These are phyloP conservation scores for Andrena cerasifolii DNA, from an alignment of 1,140 invertebrate species.

Conservation along the genomic window DNA sequence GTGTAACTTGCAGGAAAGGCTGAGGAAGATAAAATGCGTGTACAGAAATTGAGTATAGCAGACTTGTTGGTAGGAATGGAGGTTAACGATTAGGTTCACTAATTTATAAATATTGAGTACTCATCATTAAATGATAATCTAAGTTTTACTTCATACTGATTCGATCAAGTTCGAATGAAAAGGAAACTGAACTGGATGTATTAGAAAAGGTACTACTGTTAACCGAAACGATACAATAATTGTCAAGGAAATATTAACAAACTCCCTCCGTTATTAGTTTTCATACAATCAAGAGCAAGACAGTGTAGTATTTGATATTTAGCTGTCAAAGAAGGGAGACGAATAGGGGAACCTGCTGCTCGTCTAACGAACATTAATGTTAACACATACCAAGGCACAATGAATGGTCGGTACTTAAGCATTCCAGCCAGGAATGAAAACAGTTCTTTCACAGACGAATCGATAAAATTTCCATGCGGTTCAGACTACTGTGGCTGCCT, in stretches of 20 bases:
- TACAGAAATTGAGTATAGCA: too few species aligned
- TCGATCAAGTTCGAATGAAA: too few species aligned
- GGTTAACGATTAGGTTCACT: too few species aligned
- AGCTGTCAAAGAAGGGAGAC: not conserved
- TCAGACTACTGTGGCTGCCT: slow-evolving; percentile 16
- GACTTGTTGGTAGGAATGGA: too few species aligned
- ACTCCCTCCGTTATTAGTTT: not conserved
- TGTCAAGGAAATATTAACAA: not conserved
- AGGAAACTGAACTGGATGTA: too few species aligned
- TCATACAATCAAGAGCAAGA: not conserved
- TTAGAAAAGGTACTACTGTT: too few species aligned
- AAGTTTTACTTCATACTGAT: too few species aligned
- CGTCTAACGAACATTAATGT: not conserved
- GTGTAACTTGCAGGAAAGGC: not conserved
- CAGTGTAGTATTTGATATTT: not conserved
- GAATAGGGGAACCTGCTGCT: too few species aligned
- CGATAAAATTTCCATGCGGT: slow-evolving; percentile 14
- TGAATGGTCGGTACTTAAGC: not conserved
- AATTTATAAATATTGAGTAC: too few species aligned
- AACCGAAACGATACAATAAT: not conserved
- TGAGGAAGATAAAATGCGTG: slow-evolving; percentile 22
- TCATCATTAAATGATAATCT: too few species aligned
- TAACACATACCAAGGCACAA: not conserved
- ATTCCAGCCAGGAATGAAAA: slow-evolving; percentile 20
- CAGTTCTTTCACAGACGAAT: not conserved